Evolutionary conservation across 2,113 vertebrate species (phyloP).

Genomic region (Xyliphius kryptos): DNA sequence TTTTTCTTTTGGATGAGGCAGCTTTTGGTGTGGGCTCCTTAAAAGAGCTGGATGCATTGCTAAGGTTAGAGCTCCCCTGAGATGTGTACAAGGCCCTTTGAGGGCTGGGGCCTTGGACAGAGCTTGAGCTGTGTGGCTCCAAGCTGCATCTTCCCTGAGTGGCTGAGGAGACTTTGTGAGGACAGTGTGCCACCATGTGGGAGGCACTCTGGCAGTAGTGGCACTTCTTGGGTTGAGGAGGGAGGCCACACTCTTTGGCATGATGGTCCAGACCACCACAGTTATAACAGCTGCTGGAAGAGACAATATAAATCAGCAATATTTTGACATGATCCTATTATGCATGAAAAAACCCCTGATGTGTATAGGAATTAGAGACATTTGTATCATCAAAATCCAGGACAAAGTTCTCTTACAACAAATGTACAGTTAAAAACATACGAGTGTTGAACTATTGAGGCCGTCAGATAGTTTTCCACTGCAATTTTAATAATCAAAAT

Average conservation of each 20-base stretch:
- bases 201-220: slow-evolving; percentile 95
- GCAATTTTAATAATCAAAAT: neutral
- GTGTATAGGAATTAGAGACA: no score
- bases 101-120: slow-evolving; percentile 62
- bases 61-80: slow-evolving; percentile 62
- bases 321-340: no score
- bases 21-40: slow-evolving; percentile 75
- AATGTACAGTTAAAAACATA: no score
- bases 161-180: slow-evolving; percentile 74
- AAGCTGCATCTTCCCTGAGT: slow-evolving; percentile 81
- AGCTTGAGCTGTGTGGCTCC: slow-evolving; percentile 57
- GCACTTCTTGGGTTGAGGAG: slow-evolving; percentile 95
- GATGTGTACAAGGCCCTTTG: slow-evolving; percentile 58
- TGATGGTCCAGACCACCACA: slow-evolving; percentile 95
- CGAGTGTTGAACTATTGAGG: no score
- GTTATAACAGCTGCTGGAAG: slow-evolving; percentile 84
- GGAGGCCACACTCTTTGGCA: slow-evolving; percentile 95
- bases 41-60: slow-evolving; percentile 62
- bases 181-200: slow-evolving; percentile 94
- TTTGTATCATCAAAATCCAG: no score
- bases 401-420: no score
- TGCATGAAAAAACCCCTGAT: no score
- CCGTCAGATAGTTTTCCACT: no score
- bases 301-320: slow-evolving; percentile 1
- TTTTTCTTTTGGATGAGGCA: slow-evolving; percentile 77